Percentiles rank a stretch among this genome's conserved stretches.
phyloP scores from a whole-genome alignment of 2,113 vertebrate genomes.

The Lophura nycthemera region DNA sequence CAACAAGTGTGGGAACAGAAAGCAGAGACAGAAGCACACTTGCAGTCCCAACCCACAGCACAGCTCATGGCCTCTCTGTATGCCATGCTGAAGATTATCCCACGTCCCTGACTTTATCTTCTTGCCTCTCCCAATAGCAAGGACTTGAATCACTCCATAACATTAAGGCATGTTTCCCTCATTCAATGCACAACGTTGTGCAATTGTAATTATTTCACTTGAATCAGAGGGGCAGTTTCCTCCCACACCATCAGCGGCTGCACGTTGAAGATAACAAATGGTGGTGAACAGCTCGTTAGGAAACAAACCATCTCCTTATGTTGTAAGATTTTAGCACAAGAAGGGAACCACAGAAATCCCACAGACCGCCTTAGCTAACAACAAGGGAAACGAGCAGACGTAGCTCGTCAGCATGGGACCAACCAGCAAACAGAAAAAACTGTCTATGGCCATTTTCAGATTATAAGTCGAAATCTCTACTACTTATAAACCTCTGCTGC shows the following conservation, averaged over 20 bases:
- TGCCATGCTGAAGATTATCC: too few species aligned
- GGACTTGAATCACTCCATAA: background rate
- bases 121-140: background rate
- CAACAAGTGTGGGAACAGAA: background rate
- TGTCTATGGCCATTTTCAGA: background rate
- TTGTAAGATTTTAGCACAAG: rapidly evolving
- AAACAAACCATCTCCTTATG: background rate
- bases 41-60: background rate
- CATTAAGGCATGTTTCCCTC: background rate
- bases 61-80: too few species aligned
- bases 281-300: background rate
- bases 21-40: background rate
- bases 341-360: background rate
- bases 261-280: background rate
- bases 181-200: background rate
- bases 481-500: too few species aligned
- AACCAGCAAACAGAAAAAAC: background rate
- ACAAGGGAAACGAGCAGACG: background rate
- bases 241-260: background rate
- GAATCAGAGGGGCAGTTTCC: background rate
- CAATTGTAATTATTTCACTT: background rate
- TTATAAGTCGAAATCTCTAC: background rate
- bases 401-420: background rate
- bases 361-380: background rate
- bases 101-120: background rate